These are phyloP conservation scores for Helicoverpa armigera DNA, from an alignment of 1,140 invertebrate genomes.

Conservation along the genomic window DNA sequence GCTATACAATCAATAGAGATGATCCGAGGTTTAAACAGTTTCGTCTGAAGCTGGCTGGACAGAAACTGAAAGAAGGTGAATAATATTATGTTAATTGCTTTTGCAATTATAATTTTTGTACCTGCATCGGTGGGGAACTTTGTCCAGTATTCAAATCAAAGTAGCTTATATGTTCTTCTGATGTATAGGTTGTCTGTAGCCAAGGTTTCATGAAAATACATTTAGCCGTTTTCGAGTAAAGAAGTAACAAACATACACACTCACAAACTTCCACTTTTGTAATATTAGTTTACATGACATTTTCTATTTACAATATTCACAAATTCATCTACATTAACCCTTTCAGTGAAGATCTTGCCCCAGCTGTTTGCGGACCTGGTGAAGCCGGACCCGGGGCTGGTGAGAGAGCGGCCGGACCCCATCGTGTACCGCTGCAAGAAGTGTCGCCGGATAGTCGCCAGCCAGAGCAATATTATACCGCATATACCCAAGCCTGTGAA, in stretches of 20 bases:
- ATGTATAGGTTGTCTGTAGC: no score
- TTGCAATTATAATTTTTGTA: background rate
- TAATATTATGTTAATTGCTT: constrained; percentile 20
- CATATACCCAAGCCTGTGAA: constrained; percentile 88
- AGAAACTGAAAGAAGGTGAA: constrained; percentile 91
- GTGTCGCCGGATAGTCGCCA: constrained; percentile 93
- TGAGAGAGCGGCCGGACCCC: constrained; percentile 92
- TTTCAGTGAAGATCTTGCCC: constrained; percentile 92
- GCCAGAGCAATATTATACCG: constrained; percentile 91
- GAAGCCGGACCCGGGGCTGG: constrained; percentile 93
- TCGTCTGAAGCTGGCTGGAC: constrained; percentile 92
- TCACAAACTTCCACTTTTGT: no score
- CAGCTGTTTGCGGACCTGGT: constrained; percentile 92
- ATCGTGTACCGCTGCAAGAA: constrained; percentile 93
- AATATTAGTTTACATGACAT: no score
- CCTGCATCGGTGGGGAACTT: no score
- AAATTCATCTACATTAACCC: constrained; percentile 4
- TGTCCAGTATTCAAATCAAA: no score
- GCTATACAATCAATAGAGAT: constrained; percentile 89
- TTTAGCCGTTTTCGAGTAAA: no score
- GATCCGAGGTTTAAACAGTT: constrained; percentile 93
- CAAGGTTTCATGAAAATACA: no score
- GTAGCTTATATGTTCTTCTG: no score
- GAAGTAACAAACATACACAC: no score
- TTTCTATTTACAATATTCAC: background rate